Percentiles rank a stretch among this genome's conserved stretches.
These are phyloP conservation scores for Myodes glareolus DNA, from an alignment of 2,113 vertebrate genomes.

Conservation along the genomic window DNA sequence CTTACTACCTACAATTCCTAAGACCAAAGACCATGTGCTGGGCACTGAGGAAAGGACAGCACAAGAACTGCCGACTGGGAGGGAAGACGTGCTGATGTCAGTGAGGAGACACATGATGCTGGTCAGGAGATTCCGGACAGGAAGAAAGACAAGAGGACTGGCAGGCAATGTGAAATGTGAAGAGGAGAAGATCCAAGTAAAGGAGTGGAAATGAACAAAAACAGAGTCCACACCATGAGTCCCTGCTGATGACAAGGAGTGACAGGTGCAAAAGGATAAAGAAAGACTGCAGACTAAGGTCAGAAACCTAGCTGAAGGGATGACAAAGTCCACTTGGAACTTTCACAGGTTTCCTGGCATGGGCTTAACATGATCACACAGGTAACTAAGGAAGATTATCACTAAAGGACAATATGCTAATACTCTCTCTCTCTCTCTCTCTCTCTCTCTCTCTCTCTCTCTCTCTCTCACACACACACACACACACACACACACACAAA, in stretches of 20 bases:
- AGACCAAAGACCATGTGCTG: background rate
- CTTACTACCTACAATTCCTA: background rate
- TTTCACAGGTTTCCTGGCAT: conserved; percentile 2
- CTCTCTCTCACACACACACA: background rate
- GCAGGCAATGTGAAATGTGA: background rate
- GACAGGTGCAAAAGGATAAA: background rate
- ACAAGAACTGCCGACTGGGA: background rate
- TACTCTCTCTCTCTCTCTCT: too few relatives aligned
- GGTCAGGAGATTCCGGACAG: background rate
- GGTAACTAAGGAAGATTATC: conserved; percentile 18
- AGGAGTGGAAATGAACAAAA: accelerated
- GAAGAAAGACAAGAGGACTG: background rate
- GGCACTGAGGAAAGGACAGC: background rate
- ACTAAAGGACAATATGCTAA: conserved; percentile 39
- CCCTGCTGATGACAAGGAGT: background rate
- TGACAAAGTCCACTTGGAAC: background rate
- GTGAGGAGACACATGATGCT: background rate
- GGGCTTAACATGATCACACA: background rate
- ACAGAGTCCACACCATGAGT: background rate
- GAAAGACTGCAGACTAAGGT: background rate
- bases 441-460: too few relatives aligned
- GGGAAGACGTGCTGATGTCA: background rate
- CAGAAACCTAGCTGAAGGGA: background rate
- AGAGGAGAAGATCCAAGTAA: background rate
- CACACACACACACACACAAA: background rate